These are phyloP conservation scores for Heliornis fulica DNA, from an alignment of 2,113 vertebrate genomes.

Conservation along the genomic window DNA sequence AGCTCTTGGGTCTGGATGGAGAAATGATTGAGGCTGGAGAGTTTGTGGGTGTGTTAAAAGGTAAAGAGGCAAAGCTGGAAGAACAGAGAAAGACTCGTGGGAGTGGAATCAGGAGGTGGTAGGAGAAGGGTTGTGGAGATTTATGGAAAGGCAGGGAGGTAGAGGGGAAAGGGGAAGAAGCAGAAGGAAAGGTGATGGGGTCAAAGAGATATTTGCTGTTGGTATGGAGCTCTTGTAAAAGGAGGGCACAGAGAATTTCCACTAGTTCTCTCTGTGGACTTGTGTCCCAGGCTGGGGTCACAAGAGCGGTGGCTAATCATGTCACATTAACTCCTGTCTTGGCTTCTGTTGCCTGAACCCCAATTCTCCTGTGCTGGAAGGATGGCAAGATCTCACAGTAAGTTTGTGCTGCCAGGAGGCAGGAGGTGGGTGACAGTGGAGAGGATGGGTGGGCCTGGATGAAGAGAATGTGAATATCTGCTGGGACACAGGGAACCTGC, in stretches of 20 bases:
- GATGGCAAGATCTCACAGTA: not conserved
- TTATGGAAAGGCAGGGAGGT: not conserved
- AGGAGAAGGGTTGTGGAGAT: not conserved
- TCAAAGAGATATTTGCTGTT: not conserved
- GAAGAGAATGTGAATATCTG: not conserved
- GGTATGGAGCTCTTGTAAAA: not conserved
- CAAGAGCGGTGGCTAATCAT: not conserved
- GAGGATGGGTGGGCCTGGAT: not conserved
- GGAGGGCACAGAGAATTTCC: not conserved
- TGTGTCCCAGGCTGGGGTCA: not conserved
- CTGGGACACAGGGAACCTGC: not conserved
- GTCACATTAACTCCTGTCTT: not conserved
- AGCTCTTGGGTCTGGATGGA: not conserved
- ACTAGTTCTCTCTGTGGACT: not conserved
- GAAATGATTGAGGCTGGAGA: not conserved
- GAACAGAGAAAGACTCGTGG: not conserved
- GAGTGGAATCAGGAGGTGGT: not conserved
- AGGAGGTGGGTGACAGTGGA: not conserved
- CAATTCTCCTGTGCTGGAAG: not conserved
- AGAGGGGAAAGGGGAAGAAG: not conserved
- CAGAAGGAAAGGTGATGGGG: not conserved
- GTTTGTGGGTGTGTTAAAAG: not conserved
- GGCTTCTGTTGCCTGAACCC: not conserved
- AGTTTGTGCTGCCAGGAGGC: not conserved
- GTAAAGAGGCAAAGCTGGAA: not conserved